phyloP scores from a whole-genome alignment of 2,888 invertebrate genomes.

The Pristionchus entomophagus region DNA sequence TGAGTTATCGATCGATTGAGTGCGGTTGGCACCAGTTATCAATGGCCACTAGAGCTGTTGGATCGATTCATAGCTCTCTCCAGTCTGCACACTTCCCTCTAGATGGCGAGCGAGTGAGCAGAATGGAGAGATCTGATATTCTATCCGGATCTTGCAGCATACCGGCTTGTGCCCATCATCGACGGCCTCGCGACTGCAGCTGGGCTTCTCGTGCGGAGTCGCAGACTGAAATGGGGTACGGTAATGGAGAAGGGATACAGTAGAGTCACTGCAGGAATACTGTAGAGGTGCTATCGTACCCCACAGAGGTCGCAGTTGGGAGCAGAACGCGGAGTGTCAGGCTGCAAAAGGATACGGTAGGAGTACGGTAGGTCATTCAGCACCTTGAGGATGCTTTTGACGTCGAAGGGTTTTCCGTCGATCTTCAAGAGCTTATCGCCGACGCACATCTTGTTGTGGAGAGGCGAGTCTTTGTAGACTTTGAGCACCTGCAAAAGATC shows the following conservation, averaged over 20 bases:
- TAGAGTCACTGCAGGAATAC: too few relatives aligned
- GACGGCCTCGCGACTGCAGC: not conserved
- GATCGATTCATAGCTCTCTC: too few relatives aligned
- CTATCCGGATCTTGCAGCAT: too few relatives aligned
- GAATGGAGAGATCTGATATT: too few relatives aligned
- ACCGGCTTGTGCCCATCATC: not conserved
- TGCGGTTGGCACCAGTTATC: too few relatives aligned
- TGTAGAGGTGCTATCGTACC: too few relatives aligned
- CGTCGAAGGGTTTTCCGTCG: not conserved
- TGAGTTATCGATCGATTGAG: not conserved
- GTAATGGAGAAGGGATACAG: too few relatives aligned
- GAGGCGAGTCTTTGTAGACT: not conserved
- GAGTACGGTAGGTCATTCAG: not conserved
- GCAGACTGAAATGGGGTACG: not conserved
- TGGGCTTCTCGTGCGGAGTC: not conserved
- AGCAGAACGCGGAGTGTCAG: too few relatives aligned
- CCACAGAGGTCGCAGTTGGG: too few relatives aligned
- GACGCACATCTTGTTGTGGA: constrained; percentile 11
- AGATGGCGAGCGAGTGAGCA: too few relatives aligned
- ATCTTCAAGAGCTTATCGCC: not conserved
- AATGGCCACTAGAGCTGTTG: too few relatives aligned
- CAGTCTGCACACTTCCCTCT: too few relatives aligned
- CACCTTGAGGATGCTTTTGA: not conserved
- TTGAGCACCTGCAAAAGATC: not conserved
- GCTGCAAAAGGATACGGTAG: not conserved